Percentiles rank a stretch among this genome's conserved stretches.
phyloP scores from a whole-genome alignment of 2,113 vertebrate species.

The Connochaetes taurinus region DNA sequence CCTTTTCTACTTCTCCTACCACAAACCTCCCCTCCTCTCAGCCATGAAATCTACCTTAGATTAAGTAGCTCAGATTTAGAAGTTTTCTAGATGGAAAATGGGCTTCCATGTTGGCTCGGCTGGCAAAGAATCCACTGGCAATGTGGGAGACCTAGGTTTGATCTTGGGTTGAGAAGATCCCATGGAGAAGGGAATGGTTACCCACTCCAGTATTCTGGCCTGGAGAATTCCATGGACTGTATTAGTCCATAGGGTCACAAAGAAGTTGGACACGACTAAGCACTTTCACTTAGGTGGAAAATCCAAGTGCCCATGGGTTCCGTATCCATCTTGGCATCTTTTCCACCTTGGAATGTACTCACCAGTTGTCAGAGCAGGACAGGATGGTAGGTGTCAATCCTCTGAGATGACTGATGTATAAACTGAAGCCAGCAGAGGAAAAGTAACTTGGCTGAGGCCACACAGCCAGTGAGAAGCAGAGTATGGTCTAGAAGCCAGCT shows the following conservation, averaged over 20 bases:
- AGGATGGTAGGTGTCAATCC: not conserved
- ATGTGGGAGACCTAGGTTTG: not conserved
- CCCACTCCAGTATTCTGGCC: not conserved
- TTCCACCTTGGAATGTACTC: not conserved
- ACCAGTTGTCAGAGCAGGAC: not conserved
- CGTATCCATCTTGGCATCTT: not conserved
- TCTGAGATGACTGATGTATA: not conserved
- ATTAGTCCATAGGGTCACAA: not conserved
- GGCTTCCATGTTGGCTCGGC: not conserved
- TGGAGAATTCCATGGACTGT: not conserved
- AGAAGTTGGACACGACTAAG: not conserved
- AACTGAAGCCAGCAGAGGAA: not conserved
- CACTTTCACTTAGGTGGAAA: not conserved
- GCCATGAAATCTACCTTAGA: not conserved
- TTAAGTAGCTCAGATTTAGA: not conserved
- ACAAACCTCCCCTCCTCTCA: not conserved
- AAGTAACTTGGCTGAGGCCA: not conserved
- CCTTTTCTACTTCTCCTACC: too few species aligned
- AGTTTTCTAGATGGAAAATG: not conserved
- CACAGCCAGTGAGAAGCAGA: not conserved
- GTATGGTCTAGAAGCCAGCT: not conserved
- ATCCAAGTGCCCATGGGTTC: not conserved
- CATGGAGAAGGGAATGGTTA: not conserved
- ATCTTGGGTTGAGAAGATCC: not conserved
- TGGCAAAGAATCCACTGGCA: not conserved